Conservation (phyloP, 2,797 vertebrate species). For the Eidolon dupreanum region DNA sequence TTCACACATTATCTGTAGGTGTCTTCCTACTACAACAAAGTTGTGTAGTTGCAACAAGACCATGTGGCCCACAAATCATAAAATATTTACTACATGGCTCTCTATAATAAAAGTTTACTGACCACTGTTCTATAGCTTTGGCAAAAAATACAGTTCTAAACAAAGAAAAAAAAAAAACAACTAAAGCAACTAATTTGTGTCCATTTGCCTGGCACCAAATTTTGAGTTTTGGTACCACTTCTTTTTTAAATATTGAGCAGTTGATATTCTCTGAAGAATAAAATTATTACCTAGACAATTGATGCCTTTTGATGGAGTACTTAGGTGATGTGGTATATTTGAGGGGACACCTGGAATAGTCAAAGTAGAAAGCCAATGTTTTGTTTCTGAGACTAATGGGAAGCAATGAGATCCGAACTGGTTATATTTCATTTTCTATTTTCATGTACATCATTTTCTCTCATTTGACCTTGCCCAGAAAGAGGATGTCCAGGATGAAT, state of each 20-base stretch:
- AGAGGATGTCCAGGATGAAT: neutral
- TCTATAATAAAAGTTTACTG: constrained; percentile 1
- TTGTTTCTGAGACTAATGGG: neutral
- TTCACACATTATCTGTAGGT: neutral
- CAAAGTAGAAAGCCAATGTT: constrained; percentile 18
- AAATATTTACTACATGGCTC: neutral
- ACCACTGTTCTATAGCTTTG: neutral
- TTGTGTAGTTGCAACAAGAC: neutral
- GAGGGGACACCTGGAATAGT: neutral
- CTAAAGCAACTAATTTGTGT: constrained; percentile 24
- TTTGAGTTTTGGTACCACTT: constrained; percentile 6
- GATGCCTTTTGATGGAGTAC: neutral
- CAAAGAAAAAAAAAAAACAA: neutral
- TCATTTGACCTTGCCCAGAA: neutral
- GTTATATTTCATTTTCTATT: neutral
- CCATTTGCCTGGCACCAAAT: neutral
- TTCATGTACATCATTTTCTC: neutral
- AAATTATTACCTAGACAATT: constrained; percentile 30
- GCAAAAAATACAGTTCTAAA: constrained; percentile 11
- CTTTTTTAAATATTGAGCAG: neutral
- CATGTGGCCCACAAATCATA: neutral
- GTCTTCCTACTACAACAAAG: neutral
- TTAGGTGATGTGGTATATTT: neutral
- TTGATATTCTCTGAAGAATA: constrained; percentile 45
- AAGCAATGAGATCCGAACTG: neutral